Base-by-base conservation (phyloP, 2,113 vertebrate species). In the Festucalex cinctus region DNA sequence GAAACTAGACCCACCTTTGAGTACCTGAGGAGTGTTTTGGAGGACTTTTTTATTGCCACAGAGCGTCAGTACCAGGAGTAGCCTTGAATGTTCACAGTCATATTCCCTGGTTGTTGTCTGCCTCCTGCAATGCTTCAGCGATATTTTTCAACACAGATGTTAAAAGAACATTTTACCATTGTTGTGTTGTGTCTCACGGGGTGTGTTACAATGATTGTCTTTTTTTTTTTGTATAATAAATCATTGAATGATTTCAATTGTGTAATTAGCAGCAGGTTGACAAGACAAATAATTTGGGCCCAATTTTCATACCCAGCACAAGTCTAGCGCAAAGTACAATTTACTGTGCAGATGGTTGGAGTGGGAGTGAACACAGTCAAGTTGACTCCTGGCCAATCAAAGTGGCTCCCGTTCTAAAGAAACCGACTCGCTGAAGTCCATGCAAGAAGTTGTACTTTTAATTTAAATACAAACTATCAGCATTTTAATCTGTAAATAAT, bases 1-100 rank as follows among this genome's bases (percentile, higher is more conserved):
- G 96, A 98, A 36, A 91, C 94, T 0, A 89, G 97, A 62, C 97
- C 97, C 19, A 99, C 97, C 17, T 99, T 98, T 4, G 97, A 99
- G 65, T 97, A 94, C 78, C 91, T 99, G 83, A 94, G 92, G 73
- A 94, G 92, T 0, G 91, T 98, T 53, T 88, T 98, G 72, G 96
- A 96, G 83, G 96, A 99, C 85, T 99, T 97, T 90, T 94, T 93
- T 88, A 98, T 95, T 0, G 94, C 96, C 88, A 98, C 96, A 0
- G 96, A 99, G 89, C 92, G 93, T 81, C 97, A 98, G 82, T 98
- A 99, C 79, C 95, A 99, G 84, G 93, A 94, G 54, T 93, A 97
- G 78, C 90, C 92, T 0, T 75, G 65, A 44, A 67, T 44, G 80
- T n/a, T 6, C 67, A 70, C 19, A 74, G n/a, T 75, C 48, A 78